These are phyloP conservation scores for Herpetotheres cachinnans DNA, from an alignment of 2,113 vertebrate genomes.

Conservation along the genomic window DNA sequence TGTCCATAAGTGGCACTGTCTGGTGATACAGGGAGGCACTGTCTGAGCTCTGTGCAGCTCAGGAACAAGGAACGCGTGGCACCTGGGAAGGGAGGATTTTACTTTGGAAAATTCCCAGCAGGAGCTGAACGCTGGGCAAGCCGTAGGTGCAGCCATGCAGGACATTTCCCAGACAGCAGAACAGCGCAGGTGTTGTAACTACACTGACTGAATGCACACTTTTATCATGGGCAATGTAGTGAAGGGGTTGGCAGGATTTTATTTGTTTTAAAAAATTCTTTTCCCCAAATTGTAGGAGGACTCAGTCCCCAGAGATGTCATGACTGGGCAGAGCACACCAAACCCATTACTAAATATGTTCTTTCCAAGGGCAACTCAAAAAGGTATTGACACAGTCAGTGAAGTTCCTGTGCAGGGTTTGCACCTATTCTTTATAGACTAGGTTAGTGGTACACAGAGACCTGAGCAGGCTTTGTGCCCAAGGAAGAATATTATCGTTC, in stretches of 20 bases:
- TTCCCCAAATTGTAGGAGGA: neutral
- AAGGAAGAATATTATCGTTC: neutral
- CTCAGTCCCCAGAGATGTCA: neutral
- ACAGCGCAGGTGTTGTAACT: neutral
- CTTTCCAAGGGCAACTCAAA: neutral
- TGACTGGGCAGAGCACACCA: neutral
- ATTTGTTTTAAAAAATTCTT: neutral
- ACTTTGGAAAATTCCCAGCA: neutral
- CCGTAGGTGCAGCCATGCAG: neutral
- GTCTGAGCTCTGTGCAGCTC: neutral
- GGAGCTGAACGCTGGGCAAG: neutral
- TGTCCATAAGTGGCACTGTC: rapidly evolving
- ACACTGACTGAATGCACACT: neutral
- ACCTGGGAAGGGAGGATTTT: neutral
- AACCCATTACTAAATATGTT: neutral
- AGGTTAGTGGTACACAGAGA: neutral
- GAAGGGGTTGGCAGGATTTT: neutral
- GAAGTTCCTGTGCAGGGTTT: neutral
- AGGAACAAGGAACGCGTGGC: neutral
- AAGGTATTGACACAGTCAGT: neutral
- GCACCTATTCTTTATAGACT: neutral
- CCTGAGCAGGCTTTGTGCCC: neutral
- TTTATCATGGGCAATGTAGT: neutral
- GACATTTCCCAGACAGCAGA: conserved; percentile 9
- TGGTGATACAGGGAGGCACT: neutral